Conservation (phyloP, 2,888 invertebrate species). For the Ptychoptera albimana region DNA sequence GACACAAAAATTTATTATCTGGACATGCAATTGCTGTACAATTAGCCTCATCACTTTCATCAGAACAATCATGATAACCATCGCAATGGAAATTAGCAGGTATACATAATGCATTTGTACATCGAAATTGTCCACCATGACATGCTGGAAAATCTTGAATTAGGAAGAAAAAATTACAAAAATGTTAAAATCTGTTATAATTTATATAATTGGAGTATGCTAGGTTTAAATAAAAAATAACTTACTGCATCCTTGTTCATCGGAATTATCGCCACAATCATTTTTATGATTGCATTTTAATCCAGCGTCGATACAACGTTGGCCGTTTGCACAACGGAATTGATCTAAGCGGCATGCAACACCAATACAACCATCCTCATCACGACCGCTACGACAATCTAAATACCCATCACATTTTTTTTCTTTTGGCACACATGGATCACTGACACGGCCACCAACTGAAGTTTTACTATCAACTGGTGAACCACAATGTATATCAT, state of each 20-base stretch:
- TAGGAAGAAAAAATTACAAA: background rate
- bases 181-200: background rate
- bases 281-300: constrained; percentile 77
- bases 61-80: constrained; percentile 80
- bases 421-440: constrained; percentile 73
- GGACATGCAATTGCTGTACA: constrained; percentile 79
- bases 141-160: constrained; percentile 73
- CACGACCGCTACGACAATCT: constrained; percentile 72
- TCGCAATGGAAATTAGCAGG: constrained; percentile 67
- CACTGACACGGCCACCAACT: constrained; percentile 36
- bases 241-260: constrained; percentile 80
- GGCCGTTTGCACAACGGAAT: constrained; percentile 67
- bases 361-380: constrained; percentile 61
- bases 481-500: constrained; percentile 77
- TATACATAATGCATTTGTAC: constrained; percentile 85
- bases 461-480: constrained; percentile 38
- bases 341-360: constrained; percentile 65
- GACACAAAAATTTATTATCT: constrained; percentile 81
- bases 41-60: constrained; percentile 78
- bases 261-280: constrained; percentile 82
- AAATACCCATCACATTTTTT: constrained; percentile 82
- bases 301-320: constrained; percentile 60
- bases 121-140: constrained; percentile 80
- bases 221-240: constrained; percentile 15
- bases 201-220: too few relatives aligned